Percentiles rank a stretch among this genome's conserved stretches.
Evolutionary conservation across 2,113 vertebrate species (phyloP).

Genomic region (Tragelaphus scriptus): DNA sequence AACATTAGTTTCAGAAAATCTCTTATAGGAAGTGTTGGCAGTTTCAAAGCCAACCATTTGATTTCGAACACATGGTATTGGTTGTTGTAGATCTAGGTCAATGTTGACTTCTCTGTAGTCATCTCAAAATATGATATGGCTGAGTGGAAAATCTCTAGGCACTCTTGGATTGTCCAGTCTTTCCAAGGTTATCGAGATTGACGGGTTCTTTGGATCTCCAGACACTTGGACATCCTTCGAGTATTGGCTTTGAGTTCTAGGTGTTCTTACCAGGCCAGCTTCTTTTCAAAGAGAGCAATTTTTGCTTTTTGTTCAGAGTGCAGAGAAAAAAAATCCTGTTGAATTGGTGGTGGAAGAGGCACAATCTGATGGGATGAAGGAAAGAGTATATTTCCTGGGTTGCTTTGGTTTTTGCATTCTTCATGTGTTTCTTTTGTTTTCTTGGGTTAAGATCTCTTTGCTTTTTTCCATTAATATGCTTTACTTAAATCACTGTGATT

Average conservation of each 20-base stretch:
- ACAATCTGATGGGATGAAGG: neutral
- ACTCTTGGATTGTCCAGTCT: neutral
- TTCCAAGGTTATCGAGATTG: constrained; percentile 33
- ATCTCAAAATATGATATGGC: constrained; percentile 9
- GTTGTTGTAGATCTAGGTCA: neutral
- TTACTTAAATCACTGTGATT: neutral
- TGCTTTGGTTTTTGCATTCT: neutral
- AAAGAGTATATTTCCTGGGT: neutral
- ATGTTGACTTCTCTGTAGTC: neutral
- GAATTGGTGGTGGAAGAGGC: constrained; percentile 3
- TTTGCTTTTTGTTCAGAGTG: constrained; percentile 41
- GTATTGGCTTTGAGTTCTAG: constrained; percentile 47
- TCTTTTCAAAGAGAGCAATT: constrained; percentile 42
- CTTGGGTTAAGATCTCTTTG: neutral
- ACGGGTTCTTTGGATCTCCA: constrained; percentile 20
- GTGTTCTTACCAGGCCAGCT: constrained; percentile 46
- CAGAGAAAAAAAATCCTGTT: constrained; percentile 10
- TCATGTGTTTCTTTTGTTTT: neutral
- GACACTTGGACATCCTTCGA: constrained; percentile 43
- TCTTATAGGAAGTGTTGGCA: neutral
- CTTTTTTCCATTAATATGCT: neutral
- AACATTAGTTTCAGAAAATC: constrained; percentile 12
- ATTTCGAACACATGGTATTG: neutral
- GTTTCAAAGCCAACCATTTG: neutral
- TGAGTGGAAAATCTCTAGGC: neutral